Conservation (phyloP, 2,113 vertebrate genomes). For the Neogale vison region DNA sequence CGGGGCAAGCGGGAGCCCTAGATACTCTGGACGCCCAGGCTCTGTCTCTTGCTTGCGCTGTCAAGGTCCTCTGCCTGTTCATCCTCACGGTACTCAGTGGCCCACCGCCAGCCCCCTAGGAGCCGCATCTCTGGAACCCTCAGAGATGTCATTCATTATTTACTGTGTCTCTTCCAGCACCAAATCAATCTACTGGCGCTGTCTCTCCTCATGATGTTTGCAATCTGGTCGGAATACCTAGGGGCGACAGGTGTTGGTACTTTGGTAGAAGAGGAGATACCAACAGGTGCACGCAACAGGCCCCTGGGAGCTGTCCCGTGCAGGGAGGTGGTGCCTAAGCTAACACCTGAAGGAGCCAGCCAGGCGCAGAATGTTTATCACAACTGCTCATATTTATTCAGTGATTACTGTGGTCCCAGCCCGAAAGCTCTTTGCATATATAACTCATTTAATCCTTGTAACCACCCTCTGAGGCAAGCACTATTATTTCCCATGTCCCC, state of each 20-base stretch:
- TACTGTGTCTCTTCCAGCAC: neutral
- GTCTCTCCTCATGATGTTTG: neutral
- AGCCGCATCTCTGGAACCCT: neutral
- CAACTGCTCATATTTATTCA: neutral
- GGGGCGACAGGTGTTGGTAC: neutral
- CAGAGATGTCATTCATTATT: neutral
- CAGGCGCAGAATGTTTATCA: neutral
- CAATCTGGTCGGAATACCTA: neutral
- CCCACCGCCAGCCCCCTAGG: neutral
- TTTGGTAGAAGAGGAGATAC: neutral
- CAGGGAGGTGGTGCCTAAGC: neutral
- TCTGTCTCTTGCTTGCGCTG: neutral
- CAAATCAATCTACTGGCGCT: neutral
- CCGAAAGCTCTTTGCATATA: neutral
- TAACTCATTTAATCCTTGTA: neutral
- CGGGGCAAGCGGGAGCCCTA: neutral
- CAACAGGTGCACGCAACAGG: fast-evolving
- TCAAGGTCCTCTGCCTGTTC: neutral
- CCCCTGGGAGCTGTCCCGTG: neutral
- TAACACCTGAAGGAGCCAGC: conserved; percentile 2
- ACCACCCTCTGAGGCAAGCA: neutral
- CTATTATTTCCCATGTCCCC: neutral
- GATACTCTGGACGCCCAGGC: neutral
- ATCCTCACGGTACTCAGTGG: neutral
- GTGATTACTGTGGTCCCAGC: neutral